Percentiles rank a stretch among this genome's conserved stretches.
Evolutionary conservation across 2,113 vertebrate species (phyloP).

Genomic region (Atrichornis clamosus): DNA sequence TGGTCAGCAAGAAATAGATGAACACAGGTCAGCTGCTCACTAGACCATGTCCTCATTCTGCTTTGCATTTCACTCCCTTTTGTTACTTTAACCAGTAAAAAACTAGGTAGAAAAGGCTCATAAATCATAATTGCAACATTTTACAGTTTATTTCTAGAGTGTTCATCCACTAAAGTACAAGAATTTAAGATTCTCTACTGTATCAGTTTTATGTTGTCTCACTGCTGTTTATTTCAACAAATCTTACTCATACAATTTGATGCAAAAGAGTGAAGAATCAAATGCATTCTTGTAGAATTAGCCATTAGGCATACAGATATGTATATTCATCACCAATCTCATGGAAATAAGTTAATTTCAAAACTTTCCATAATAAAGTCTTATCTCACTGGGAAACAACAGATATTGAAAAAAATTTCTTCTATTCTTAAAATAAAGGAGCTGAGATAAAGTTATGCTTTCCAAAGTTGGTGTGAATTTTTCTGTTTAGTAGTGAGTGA

Average conservation of each 20-base stretch:
- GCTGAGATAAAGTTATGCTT: neutral
- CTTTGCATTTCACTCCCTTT: neutral
- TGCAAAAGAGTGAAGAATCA: neutral
- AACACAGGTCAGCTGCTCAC: neutral
- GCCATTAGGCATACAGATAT: neutral
- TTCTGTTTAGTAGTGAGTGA: neutral
- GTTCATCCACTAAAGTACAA: neutral
- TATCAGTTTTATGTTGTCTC: neutral
- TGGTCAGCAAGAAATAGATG: neutral
- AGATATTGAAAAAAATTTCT: neutral
- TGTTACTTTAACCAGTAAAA: neutral
- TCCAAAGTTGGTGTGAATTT: neutral
- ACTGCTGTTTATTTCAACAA: neutral
- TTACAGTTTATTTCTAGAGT: neutral
- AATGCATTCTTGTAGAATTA: neutral
- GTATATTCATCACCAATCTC: neutral
- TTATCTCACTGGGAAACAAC: neutral
- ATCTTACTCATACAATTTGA: neutral
- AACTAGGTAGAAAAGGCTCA: neutral
- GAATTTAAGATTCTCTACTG: neutral
- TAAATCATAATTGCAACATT: neutral
- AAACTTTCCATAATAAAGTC: neutral
- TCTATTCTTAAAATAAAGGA: neutral
- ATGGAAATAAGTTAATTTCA: neutral
- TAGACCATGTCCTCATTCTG: neutral